Percentiles rank a stretch among this genome's conserved stretches.
Conservation (phyloP, 2,888 invertebrate genomes). For the Thecocarcelia acutangulata region DNA sequence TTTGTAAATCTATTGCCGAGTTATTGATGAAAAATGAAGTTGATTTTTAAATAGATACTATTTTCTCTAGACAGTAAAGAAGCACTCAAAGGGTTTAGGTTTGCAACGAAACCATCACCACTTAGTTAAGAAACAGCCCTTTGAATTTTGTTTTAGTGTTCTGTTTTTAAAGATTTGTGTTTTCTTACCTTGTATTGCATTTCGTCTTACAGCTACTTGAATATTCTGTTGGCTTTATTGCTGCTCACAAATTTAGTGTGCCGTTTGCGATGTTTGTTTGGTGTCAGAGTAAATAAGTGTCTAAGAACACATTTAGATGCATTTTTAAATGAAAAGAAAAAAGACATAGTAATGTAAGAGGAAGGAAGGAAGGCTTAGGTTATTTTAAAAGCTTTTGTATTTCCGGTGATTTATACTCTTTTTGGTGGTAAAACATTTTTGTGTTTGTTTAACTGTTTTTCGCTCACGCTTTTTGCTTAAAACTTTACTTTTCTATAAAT, state of each 20-base stretch:
- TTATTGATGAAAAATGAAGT: not conserved
- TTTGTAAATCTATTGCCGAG: not conserved
- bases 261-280: slow-evolving; percentile 18
- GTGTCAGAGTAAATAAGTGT: slow-evolving; percentile 16
- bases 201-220: slow-evolving; percentile 15
- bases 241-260: slow-evolving; percentile 11
- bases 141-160: not conserved
- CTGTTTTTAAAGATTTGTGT: not conserved
- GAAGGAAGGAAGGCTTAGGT: slow-evolving; percentile 51
- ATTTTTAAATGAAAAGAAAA: slow-evolving; percentile 1
- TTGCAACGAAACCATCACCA: not conserved
- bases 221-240: slow-evolving; percentile 30
- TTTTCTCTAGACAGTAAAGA: too few species aligned
- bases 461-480: not conserved
- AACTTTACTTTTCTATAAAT: not conserved
- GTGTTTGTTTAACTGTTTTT: slow-evolving; percentile 16
- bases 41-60: too few species aligned
- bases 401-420: slow-evolving; percentile 64
- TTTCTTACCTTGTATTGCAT: slow-evolving; percentile 1
- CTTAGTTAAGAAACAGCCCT: slow-evolving; percentile 10
- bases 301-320: slow-evolving; percentile 20
- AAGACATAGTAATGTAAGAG: too few species aligned
- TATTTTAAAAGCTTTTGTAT: slow-evolving; percentile 66
- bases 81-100: not conserved
- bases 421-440: slow-evolving; percentile 50